A percentile compares a stretch with the other conserved stretches of the same genome.
phyloP scores from a whole-genome alignment of 2,797 vertebrate species.

The Neosilurus mollespiculum region DNA sequence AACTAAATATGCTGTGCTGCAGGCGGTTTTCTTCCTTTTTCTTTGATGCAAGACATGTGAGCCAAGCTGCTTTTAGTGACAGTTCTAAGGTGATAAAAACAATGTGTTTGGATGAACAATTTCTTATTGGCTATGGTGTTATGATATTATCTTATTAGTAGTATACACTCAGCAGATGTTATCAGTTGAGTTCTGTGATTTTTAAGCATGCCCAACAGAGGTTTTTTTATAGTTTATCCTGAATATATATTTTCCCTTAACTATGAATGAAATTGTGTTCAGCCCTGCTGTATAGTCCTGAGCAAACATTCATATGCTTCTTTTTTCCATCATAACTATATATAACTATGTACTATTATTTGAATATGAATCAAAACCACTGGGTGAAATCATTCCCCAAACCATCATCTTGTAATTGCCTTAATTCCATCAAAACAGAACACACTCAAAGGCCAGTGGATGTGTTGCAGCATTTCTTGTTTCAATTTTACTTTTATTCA shows the following conservation, averaged over 20 bases:
- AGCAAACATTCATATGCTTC: not conserved
- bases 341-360: no score
- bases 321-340: no score
- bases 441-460: not conserved
- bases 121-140: not conserved
- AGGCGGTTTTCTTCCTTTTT: not conserved
- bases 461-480: not conserved
- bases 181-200: not conserved
- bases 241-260: not conserved
- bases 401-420: not conserved
- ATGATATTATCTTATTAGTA: slow-evolving; percentile 4
- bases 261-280: not conserved
- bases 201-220: not conserved
- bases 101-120: not conserved
- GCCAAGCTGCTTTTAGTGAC: not conserved
- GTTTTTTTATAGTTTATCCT: not conserved
- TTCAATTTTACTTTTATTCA: no score
- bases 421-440: not conserved
- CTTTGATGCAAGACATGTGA: not conserved
- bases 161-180: not conserved
- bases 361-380: no score
- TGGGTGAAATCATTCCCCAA: not conserved
- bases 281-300: not conserved
- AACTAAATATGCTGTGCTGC: not conserved
- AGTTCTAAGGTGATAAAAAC: not conserved